A percentile compares a stretch with the other conserved stretches of the same genome.
phyloP scores from a whole-genome alignment of 2,797 vertebrate species.

The Malacoraja senta region DNA sequence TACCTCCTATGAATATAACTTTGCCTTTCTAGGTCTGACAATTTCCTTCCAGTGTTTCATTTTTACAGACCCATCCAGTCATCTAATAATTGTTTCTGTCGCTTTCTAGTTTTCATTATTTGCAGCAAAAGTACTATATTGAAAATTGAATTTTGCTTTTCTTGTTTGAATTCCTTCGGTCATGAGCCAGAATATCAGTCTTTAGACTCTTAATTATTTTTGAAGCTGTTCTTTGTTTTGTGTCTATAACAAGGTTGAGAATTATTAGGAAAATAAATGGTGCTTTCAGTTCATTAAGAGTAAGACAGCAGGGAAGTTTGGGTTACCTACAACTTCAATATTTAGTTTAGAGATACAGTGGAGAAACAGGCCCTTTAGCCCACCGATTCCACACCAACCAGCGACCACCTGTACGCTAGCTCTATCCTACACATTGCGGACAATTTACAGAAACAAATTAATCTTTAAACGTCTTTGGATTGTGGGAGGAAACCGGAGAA shows the following conservation, averaged over 20 bases:
- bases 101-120: neutral
- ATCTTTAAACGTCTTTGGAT: no score
- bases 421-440: no score
- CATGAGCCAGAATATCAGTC: neutral
- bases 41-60: neutral
- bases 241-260: neutral
- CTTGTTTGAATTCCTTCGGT: neutral
- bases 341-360: neutral
- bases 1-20: neutral
- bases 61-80: neutral
- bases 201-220: neutral
- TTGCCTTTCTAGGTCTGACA: neutral
- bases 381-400: no score
- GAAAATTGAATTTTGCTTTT: neutral
- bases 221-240: neutral
- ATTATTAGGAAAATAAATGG: neutral
- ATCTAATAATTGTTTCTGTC: neutral
- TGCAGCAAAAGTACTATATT: neutral
- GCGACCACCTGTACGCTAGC: no score
- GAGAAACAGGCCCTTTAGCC: no score
- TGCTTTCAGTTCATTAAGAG: neutral
- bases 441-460: no score
- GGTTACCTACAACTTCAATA: neutral
- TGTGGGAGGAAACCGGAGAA: no score
- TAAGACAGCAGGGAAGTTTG: neutral